These are phyloP conservation scores for Mastomys natalensis DNA, from an alignment of 2,113 vertebrate species.

Conservation along the genomic window DNA sequence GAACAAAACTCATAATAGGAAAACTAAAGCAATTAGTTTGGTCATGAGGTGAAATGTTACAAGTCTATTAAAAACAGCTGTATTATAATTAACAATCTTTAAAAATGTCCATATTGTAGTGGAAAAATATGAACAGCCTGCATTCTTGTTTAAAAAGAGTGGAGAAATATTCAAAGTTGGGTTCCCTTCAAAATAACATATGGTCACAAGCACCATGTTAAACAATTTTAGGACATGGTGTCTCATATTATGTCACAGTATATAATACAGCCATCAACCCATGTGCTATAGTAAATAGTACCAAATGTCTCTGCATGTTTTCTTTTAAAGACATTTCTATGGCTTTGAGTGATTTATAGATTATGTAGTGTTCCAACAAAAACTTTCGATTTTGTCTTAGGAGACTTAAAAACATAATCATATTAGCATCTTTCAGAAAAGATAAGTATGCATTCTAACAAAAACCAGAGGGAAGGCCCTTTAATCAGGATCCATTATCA, in stretches of 20 bases:
- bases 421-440: not conserved
- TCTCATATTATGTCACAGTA: not conserved
- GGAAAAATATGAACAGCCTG: not conserved
- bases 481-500: not conserved
- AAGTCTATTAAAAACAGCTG: not conserved
- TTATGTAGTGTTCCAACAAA: not conserved
- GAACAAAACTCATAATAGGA: not conserved
- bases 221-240: not conserved
- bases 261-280: not conserved
- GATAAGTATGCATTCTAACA: not conserved
- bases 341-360: slow-evolving; percentile 31
- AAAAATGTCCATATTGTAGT: not conserved
- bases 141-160: slow-evolving; percentile 36
- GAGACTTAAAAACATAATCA: slow-evolving; percentile 8
- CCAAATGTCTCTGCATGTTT: not conserved
- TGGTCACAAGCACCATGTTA: not conserved
- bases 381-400: slow-evolving; percentile 12
- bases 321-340: not conserved
- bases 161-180: not conserved
- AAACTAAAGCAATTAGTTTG: not conserved
- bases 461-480: not conserved
- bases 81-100: not conserved
- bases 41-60: not conserved
- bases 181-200: slow-evolving; percentile 19
- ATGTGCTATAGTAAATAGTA: not conserved